Base-by-base conservation (phyloP, 2,113 vertebrate genomes). In the Microcebus murinus region DNA sequence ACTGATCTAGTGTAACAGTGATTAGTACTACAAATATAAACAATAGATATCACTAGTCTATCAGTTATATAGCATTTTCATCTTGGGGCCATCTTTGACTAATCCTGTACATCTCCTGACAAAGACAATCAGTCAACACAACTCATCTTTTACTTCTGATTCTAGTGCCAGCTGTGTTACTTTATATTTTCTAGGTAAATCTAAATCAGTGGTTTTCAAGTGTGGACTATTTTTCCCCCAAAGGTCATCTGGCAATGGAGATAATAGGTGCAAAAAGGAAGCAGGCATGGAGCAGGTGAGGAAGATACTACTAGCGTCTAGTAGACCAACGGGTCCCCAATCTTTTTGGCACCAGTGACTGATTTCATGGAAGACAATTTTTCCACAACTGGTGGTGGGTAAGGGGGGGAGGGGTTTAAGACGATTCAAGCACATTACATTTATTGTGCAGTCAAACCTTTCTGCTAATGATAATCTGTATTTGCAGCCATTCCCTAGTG, bases 21-120 rank as follows among this genome's bases (percentile, higher is more conserved):
- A 96, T 94, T 59, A 79, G 6, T 55, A 86, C 27, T 80, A 96
- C 83, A 96, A 92, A 76, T 42, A 71, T 31, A 81, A 5, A 91
- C 6, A 89, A 50, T 1, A 86, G 13, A 61, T 25, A 91, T 36
- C 59, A 91, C 29, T 29, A 25, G 42, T 63, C 42, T 90, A 80
- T 5, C 65, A 21, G 15, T 65, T 57, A 70, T 90, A 91, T n/a
- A 90, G 73, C 42, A 48, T 82, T 83, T 91, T 31, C 67, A 81
- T 50, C 52, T 76, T 82, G 4, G 57, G 67, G 34, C 17, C 27
- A 76, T 61, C 61, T 85, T 52, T 80, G 21, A 76, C 34, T 88
- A 77, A 88, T 27, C 15, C 29, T 45, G 12, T 57, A 13, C 39
- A 42, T 48, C 31, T 94, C 50, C 83, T 68, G 29, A 59, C 90